Percentiles rank a stretch among this genome's conserved stretches.
phyloP scores from a whole-genome alignment of 2,797 vertebrate species.

The Oreochromis grahami region DNA sequence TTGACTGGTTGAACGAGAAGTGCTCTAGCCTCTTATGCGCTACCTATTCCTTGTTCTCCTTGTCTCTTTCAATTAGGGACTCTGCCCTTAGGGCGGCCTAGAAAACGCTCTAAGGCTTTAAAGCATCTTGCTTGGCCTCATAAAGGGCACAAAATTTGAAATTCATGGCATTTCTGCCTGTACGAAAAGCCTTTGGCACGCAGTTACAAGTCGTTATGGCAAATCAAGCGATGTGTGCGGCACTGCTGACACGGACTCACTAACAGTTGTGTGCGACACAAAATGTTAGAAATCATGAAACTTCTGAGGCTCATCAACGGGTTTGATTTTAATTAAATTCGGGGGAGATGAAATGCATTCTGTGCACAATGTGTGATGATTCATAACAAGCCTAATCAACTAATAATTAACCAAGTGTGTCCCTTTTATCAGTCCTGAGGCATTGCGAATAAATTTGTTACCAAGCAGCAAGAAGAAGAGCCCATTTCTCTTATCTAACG shows the following conservation, averaged over 20 bases:
- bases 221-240: neutral
- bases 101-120: constrained; percentile 16
- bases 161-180: constrained; percentile 1
- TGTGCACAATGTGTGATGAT: constrained; percentile 27
- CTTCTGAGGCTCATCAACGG: neutral
- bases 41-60: constrained; percentile 36
- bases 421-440: constrained; percentile 16
- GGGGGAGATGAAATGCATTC: constrained; percentile 12
- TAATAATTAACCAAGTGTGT: constrained; percentile 44
- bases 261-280: neutral
- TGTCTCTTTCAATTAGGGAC: constrained; percentile 60
- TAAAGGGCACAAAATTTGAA: constrained; percentile 32
- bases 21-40: constrained; percentile 19
- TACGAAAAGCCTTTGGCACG: neutral
- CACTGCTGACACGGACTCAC: neutral
- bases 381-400: constrained; percentile 42
- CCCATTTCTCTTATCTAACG: neutral
- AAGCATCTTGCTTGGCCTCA: constrained; percentile 15
- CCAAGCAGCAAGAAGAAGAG: neutral
- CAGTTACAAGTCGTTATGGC: neutral
- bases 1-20: constrained; percentile 50
- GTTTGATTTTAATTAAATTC: constrained; percentile 43
- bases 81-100: constrained; percentile 10
- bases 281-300: neutral
- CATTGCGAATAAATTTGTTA: constrained; percentile 33